Evolutionary conservation across 2,113 vertebrate genomes (phyloP), one percentile per base, ranked within the genome.

Genomic region (Burhinus bistriatus): DNA sequence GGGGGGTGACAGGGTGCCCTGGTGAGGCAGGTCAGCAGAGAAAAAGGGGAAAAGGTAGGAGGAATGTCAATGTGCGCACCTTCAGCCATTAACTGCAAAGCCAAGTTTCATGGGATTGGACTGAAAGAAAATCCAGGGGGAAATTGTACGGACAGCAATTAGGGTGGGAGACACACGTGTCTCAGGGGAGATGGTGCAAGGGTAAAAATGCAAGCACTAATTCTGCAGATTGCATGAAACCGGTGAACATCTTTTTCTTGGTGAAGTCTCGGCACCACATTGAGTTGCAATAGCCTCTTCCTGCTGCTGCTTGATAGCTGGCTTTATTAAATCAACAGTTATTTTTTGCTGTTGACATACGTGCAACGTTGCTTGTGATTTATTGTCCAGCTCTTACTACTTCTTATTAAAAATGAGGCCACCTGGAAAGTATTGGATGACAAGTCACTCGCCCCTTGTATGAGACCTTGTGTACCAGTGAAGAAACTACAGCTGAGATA

Each of bases 221-320:
- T 78, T 51, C 32, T 64, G 59, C 17, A 87, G 34, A 57, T 36
- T 47, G 14, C 34, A 12, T 15, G 14, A 84, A 80, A 73, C 8
- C 0, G 2, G 15, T 44, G n/a, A 73, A 45, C 5, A 19, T 22
- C 27, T 36, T 79, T 79, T 78, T 54, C 62, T 23, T 54, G 40
- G 66, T 59, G 34, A 78, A 61, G 10, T 77, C 59, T 73, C 0
- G 0, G 65, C 30, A 8, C 16, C 2, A 2, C 17, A 4, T 4
- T 58, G n/a, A 66, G 55, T 61, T 87, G 87, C 45, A 64, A 49
- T 9, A 57, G 38, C 32, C 44, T 76, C 21, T 8, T 70, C 21
- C 78, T 7, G 14, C 52, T 73, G 49, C 54, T 68, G 19, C 54
- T 72, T 77, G 40, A 29, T 38, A 83, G 45, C 15, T 10, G 20